Evolutionary conservation across 2,113 vertebrate species (phyloP).

Genomic region (Corythornis vintsioides): DNA sequence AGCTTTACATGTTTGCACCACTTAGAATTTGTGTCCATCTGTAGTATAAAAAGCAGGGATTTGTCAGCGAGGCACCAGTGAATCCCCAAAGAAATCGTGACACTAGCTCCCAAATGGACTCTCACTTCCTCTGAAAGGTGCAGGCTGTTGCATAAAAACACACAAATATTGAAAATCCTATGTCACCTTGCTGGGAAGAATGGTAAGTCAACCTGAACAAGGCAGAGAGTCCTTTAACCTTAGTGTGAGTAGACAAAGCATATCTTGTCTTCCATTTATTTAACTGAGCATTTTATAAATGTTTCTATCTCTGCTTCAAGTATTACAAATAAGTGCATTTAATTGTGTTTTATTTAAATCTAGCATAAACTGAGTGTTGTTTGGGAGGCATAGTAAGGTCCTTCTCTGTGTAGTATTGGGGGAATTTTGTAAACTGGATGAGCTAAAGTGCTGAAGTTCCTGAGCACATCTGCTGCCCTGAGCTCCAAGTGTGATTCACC

Average conservation of each 20-base stretch:
- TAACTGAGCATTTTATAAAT: background rate
- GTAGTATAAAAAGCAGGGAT: background rate
- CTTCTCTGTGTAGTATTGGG: background rate
- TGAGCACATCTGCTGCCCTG: background rate
- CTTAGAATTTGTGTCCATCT: background rate
- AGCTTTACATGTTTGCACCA: background rate
- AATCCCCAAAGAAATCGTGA: background rate
- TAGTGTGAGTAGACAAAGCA: background rate
- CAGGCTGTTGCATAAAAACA: background rate
- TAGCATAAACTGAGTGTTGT: background rate
- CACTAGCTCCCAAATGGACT: background rate
- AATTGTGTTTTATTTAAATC: background rate
- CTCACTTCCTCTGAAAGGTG: background rate
- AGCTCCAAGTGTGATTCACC: background rate
- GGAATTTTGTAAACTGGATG: background rate
- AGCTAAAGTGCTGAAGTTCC: background rate
- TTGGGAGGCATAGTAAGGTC: background rate
- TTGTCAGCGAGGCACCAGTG: background rate
- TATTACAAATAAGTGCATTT: background rate
- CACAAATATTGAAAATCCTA: background rate
- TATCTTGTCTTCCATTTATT: background rate
- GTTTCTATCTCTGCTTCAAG: fast-evolving
- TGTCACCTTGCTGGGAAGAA: background rate
- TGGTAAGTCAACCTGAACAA: background rate
- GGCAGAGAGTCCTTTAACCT: background rate